phyloP scores from a whole-genome alignment of 2,888 invertebrate genomes.

The Drosophila histrio region DNA sequence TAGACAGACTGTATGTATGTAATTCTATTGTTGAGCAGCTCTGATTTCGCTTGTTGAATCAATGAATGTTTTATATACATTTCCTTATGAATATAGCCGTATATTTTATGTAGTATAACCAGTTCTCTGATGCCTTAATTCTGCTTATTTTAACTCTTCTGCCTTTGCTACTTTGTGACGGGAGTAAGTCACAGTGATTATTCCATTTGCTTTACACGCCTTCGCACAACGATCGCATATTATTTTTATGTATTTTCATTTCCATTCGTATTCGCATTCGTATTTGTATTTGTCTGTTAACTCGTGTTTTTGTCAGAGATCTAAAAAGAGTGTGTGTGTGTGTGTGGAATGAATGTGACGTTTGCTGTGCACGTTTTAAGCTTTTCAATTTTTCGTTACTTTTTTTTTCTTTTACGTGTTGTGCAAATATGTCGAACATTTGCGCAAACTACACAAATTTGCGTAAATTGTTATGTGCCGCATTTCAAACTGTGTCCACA shows the following conservation, averaged over 20 bases:
- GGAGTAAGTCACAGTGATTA: conserved; percentile 32
- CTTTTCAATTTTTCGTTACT: conserved; percentile 7
- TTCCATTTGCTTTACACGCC: conserved; percentile 36
- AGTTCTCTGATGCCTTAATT: conserved; percentile 12
- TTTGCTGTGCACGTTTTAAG: conserved; percentile 38
- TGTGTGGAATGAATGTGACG: conserved; percentile 18
- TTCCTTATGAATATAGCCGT: neutral
- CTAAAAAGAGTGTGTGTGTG: neutral
- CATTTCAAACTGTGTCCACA: conserved; percentile 15
- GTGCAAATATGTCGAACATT: conserved; percentile 43
- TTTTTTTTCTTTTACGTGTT: conserved; percentile 21
- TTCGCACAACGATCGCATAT: conserved; percentile 25
- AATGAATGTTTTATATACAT: neutral
- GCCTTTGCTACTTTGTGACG: conserved; percentile 22
- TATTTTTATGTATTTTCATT: conserved; percentile 8
- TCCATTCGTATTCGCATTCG: neutral
- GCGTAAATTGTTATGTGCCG: conserved; percentile 16
- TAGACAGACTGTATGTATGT: no score
- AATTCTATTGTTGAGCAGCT: neutral
- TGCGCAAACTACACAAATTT: conserved; percentile 30
- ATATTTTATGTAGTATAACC: conserved; percentile 14
- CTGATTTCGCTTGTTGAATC: neutral
- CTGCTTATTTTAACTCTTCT: conserved; percentile 6
- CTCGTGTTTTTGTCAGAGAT: conserved; percentile 8
- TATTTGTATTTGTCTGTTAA: neutral